Percentiles rank a stretch among this genome's conserved stretches.
Evolutionary conservation across 2,113 vertebrate species (phyloP).

Genomic region (Balaeniceps rex): DNA sequence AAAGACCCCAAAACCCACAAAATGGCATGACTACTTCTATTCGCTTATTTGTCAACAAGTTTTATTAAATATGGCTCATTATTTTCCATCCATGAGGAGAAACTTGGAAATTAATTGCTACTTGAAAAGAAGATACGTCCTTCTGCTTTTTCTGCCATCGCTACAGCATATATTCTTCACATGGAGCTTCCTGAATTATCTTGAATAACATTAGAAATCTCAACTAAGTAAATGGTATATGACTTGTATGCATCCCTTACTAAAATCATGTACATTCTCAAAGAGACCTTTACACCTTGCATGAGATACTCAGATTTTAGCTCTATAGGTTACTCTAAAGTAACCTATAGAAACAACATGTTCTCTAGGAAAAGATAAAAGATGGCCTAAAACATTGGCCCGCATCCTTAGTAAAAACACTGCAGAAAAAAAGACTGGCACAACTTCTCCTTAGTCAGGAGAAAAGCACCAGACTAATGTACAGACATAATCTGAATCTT

Average conservation of each 20-base stretch:
- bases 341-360: background rate
- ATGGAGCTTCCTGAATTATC: background rate
- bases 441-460: background rate
- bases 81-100: background rate
- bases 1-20: background rate
- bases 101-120: background rate
- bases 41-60: background rate
- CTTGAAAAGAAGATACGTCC: background rate
- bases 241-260: background rate
- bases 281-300: background rate
- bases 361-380: background rate
- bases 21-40: background rate
- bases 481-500: background rate
- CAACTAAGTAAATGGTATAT: background rate
- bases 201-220: background rate
- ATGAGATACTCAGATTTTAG: background rate
- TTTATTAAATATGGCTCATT: background rate
- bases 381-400: background rate
- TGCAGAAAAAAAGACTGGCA: background rate
- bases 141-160: background rate
- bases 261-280: background rate
- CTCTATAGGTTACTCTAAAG: background rate
- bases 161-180: background rate
- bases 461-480: background rate
- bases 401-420: background rate